phyloP scores from a whole-genome alignment of 2,888 invertebrate genomes.

The Ormyrus rosae region DNA sequence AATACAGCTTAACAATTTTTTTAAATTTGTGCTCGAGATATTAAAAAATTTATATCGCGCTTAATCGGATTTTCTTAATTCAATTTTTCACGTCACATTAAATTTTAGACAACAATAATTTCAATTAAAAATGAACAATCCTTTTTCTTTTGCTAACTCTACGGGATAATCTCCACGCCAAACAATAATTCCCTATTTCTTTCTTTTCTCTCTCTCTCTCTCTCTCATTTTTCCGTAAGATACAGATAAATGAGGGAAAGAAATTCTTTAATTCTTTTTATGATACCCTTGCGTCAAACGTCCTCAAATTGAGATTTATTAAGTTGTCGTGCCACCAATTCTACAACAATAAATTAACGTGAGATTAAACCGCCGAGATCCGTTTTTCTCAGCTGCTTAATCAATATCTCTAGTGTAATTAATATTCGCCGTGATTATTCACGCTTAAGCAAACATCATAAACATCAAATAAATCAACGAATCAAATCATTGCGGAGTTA shows the following conservation, averaged over 20 bases:
- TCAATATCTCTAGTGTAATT: background rate
- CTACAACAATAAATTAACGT: constrained; percentile 28
- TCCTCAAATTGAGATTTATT: constrained; percentile 38
- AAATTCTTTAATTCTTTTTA: constrained; percentile 10
- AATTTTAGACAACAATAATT: background rate
- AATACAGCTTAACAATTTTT: background rate
- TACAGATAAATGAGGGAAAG: constrained; percentile 26
- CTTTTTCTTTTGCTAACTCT: no score
- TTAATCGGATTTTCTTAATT: background rate
- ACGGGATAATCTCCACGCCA: background rate
- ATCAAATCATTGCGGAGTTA: background rate
- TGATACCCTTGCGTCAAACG: constrained; percentile 16
- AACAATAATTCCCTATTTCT: constrained; percentile 25
- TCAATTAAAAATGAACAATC: no score
- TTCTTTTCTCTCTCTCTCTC: background rate
- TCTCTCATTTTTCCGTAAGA: constrained; percentile 20
- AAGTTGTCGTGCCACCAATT: background rate
- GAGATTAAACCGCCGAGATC: constrained; percentile 14
- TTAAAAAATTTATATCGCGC: background rate
- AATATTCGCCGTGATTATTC: background rate
- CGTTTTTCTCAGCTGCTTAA: no score
- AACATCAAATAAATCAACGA: background rate
- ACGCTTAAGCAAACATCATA: background rate
- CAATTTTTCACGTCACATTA: constrained; percentile 4
- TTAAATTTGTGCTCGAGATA: background rate